Base-by-base conservation (phyloP, 2,113 vertebrate genomes). In the Ptilorrhoa leucosticta region DNA sequence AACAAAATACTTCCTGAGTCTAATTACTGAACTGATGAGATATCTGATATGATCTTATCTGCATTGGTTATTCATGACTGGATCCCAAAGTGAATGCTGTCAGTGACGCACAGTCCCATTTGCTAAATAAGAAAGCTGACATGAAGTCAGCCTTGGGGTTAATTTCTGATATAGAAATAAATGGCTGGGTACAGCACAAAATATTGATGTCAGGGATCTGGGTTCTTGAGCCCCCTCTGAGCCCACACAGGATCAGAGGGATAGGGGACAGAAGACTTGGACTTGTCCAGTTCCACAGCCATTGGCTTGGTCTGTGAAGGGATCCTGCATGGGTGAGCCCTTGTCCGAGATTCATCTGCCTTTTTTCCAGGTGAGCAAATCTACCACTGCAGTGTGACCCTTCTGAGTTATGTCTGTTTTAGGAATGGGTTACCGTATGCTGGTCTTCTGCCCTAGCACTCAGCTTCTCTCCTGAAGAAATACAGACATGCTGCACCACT, bases 1-100 rank as follows among this genome's bases (percentile, higher is more conserved):
- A 78, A 77, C 6, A 72, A 87, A 63, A 73, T 39, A 14, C 0
- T 0, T 48, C 44, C 35, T 63, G 47, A 66, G 13, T 83, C 18
- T 54, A 45, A 69, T 88, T 77, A 80, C 57, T 73, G 51, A 90
- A 58, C 58, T 44, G 60, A 83, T 84, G 51, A 89, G 22, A 53
- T 72, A 87, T 66, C 17, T 37, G 75, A 78, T 35, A 19, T 66
- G 82, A 86, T 81, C 12, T 73, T 73, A 50, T 87, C 81, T 60
- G 21, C 27, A 20, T 2, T 22, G 33, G 28, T 27, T 84, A 30
- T 21, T 86, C 54, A 56, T 66, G 60, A 17, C n/a, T 88, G 66
- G 19, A 90, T 80, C 42, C 27, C 61, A 47, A 87, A 85, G 68
- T 14, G 56, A 91, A 72, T 79, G 42, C 11, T 54, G 33, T 8